Base-by-base conservation (phyloP, 2,113 vertebrate genomes). In the Benitochromis conjunctus region DNA sequence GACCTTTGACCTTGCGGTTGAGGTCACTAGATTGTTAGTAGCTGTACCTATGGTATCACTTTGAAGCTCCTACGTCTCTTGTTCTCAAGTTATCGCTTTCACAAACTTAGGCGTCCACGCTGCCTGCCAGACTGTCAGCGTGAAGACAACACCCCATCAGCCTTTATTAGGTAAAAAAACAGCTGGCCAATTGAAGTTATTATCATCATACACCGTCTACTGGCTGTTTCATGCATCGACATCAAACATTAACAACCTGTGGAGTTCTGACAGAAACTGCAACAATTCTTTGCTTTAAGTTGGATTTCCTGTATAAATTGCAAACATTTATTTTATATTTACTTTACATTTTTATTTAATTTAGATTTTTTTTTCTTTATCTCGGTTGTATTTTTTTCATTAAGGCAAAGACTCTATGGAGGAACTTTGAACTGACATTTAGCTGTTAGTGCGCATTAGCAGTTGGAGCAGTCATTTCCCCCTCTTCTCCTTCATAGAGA, bases 181-280 rank as follows among this genome's bases (percentile, higher is more conserved):
- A 79, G 34, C 54, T 3, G 36, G 81, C 84, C 1, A 79, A 31
- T 79, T 21, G 31, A 48, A 82, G 7, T 29, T 51, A 5, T 41
- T 60, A 9, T 14, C 10, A 7, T 86, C 43, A n/a, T 12, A 13
- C 29, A 21, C 43, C 62, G 5, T 84, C 76, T 64, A 18, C 36
- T 57, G 54, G 74, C 71, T 34, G 26, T 34, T 76, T 76, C 34
- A 34, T 51, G 7, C 41, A 8, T 19, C n/a, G 19, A 56, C 24
- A 74, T 34, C 60, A 82, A 57, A 4, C 41, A 82, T 38, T 13
- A 82, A 80, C 19, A 64, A 38, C 57, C 58, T n/a, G 6, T 36
- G 43, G 46, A 34, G 71, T 11, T 34, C 46, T 19, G 71, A 34
- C 0, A 76, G 1, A 76, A 51, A 76, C 18, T 34, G 18, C 26